phyloP scores from a whole-genome alignment of 2,797 vertebrate species.

The Pseudopleuronectes americanus region DNA sequence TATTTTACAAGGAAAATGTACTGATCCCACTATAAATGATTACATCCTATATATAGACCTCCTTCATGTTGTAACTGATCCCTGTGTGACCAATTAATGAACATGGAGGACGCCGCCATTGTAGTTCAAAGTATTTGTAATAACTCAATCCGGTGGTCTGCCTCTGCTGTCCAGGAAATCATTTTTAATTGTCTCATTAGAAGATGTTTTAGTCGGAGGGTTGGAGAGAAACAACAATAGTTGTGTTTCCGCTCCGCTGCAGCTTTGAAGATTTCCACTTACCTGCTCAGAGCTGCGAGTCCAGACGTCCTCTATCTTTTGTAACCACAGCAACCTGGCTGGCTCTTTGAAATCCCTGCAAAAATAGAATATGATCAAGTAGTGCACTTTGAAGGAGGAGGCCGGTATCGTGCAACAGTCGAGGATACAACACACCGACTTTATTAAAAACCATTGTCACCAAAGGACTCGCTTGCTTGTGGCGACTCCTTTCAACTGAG shows the following conservation, averaged over 20 bases:
- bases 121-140: conserved; percentile 77
- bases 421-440: conserved; percentile 65
- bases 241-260: conserved; percentile 55
- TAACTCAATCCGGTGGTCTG: conserved; percentile 72
- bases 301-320: conserved; percentile 59
- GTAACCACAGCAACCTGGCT: conserved; percentile 75
- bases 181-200: conserved; percentile 82
- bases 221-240: conserved; percentile 74
- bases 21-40: conserved; percentile 61
- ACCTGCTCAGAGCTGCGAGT: conserved; percentile 69
- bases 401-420: conserved; percentile 53
- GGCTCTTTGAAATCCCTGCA: conserved; percentile 75
- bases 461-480: conserved; percentile 53
- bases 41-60: conserved; percentile 64
- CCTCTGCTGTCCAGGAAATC: conserved; percentile 76
- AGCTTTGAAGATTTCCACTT: conserved; percentile 74
- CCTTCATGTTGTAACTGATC: conserved; percentile 68
- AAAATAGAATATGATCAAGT: conserved; percentile 70
- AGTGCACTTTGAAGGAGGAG: conserved; percentile 66
- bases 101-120: conserved; percentile 63
- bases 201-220: conserved; percentile 56
- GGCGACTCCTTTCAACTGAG: conserved; percentile 52
- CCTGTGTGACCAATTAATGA: conserved; percentile 81
- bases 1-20: conserved; percentile 40
- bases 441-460: conserved; percentile 70